phyloP scores from a whole-genome alignment of 2,113 vertebrate genomes.

The Semicossyphus pulcher region DNA sequence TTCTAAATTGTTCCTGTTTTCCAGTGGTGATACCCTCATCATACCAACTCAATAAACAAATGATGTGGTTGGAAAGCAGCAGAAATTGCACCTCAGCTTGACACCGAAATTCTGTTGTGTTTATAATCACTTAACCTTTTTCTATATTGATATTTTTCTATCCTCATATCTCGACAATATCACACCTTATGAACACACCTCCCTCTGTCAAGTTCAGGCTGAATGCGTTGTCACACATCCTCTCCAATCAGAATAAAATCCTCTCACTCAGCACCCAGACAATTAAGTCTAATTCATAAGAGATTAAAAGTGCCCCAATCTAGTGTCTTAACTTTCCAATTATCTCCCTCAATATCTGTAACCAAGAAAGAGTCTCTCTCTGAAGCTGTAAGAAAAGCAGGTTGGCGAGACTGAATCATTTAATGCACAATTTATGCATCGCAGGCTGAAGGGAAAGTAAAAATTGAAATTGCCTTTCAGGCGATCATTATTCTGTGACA shows the following conservation, averaged over 20 bases:
- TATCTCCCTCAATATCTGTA: constrained; percentile 28
- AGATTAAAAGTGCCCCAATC: constrained; percentile 33
- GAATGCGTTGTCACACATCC: constrained; percentile 11
- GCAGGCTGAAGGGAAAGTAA: constrained; percentile 36
- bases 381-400: constrained; percentile 23
- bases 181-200: not conserved
- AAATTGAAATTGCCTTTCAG: constrained; percentile 59
- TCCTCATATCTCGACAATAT: not conserved
- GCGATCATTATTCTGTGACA: constrained; percentile 46
- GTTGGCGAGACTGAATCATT: constrained; percentile 35
- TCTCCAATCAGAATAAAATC: constrained; percentile 16
- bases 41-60: constrained; percentile 10
- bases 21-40: constrained; percentile 10
- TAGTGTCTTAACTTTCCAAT: constrained; percentile 37
- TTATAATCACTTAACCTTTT: constrained; percentile 1
- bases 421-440: constrained; percentile 53
- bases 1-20: constrained; percentile 44
- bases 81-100: not conserved
- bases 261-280: not conserved
- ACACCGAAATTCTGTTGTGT: not conserved
- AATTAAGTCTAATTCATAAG: constrained; percentile 5
- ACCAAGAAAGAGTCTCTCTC: constrained; percentile 26
- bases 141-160: constrained; percentile 3
- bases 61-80: not conserved
- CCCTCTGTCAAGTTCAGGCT: not conserved